phyloP scores from a whole-genome alignment of 37 sponge, comb jelly and placozoan genomes.

The Beroe ovata region DNA sequence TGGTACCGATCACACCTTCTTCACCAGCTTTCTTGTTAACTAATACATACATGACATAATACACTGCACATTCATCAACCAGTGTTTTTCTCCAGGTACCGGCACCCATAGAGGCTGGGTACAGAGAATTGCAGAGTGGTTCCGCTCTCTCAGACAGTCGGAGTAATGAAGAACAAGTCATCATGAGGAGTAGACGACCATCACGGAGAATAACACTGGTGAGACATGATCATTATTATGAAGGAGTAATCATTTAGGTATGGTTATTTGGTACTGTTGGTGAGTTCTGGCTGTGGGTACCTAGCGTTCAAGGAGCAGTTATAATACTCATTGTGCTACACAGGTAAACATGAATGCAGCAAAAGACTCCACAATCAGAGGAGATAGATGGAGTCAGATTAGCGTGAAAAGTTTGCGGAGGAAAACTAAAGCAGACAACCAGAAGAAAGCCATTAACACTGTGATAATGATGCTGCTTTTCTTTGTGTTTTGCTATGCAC shows the following conservation, averaged over 20 bases:
- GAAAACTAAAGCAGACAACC: conserved; percentile 22
- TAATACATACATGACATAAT: no score
- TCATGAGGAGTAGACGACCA: neutral
- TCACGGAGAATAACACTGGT: neutral
- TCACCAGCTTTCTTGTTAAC: no score
- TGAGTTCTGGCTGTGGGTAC: no score
- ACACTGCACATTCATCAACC: no score
- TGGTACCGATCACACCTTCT: no score
- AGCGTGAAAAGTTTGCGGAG: conserved; percentile 39
- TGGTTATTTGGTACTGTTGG: no score
- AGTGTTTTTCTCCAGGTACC: no score
- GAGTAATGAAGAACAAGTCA: neutral
- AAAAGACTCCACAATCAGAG: neutral
- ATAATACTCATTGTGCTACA: no score
- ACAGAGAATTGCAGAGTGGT: neutral
- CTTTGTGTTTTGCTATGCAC: conserved; percentile 44
- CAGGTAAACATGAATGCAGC: conserved; percentile 3
- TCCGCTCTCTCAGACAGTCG: no score
- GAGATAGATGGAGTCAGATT: conserved; percentile 53
- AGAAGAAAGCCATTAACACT: conserved; percentile 53
- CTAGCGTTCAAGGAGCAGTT: no score
- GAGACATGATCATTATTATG: no score
- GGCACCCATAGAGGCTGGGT: neutral
- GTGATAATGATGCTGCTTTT: conserved; percentile 32
- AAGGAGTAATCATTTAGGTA: no score